Evolutionary conservation across 2,888 invertebrate species (phyloP).

Genomic region (Chymomyza caudatula): DNA sequence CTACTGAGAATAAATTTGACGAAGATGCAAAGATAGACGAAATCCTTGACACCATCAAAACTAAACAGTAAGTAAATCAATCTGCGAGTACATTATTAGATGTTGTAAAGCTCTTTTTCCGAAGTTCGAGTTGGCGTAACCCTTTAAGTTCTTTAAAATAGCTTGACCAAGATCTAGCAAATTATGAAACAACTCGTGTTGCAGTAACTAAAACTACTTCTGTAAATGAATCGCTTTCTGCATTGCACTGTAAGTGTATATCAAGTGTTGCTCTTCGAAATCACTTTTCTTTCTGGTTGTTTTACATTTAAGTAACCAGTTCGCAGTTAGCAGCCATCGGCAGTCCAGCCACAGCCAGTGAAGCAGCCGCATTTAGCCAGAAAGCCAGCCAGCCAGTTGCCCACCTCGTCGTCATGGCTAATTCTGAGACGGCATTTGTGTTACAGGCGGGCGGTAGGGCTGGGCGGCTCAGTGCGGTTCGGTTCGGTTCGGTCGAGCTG

Average conservation of each 20-base stretch:
- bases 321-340: constrained; percentile 28
- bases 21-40: too few relatives aligned
- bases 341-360: constrained; percentile 20
- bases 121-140: too few relatives aligned
- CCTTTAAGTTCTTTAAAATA: too few relatives aligned
- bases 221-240: background rate
- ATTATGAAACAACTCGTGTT: too few relatives aligned
- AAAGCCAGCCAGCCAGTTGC: background rate
- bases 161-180: too few relatives aligned
- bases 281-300: constrained; percentile 3
- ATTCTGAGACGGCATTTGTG: constrained; percentile 3
- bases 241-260: background rate
- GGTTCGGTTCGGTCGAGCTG: constrained; percentile 44
- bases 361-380: background rate
- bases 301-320: constrained; percentile 27
- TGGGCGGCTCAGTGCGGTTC: background rate
- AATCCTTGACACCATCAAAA: too few relatives aligned
- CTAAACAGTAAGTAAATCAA: too few relatives aligned
- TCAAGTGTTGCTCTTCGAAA: constrained; percentile 19
- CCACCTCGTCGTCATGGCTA: background rate
- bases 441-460: background rate
- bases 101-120: too few relatives aligned
- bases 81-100: too few relatives aligned
- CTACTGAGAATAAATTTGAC: too few relatives aligned
- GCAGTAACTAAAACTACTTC: background rate